phyloP scores from a whole-genome alignment of 2,888 invertebrate species.

The Hesperia comma region DNA sequence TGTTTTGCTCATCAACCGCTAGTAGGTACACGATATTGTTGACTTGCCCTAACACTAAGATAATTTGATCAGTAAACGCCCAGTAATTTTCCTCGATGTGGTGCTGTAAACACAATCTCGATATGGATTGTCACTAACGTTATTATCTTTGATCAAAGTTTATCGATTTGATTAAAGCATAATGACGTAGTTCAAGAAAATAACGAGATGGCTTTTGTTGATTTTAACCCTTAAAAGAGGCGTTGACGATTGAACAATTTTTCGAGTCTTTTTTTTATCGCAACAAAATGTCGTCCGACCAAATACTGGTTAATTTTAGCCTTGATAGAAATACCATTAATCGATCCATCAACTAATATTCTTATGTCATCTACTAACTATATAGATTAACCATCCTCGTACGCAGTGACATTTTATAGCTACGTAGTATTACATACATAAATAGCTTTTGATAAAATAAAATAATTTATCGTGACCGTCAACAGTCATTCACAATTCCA shows the following conservation, averaged over 20 bases:
- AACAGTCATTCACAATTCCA: neutral
- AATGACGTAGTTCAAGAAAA: neutral
- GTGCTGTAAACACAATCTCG: neutral
- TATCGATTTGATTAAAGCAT: neutral
- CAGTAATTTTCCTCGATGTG: constrained; percentile 1
- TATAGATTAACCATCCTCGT: no score
- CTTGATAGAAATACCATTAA: no score
- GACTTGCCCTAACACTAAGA: neutral
- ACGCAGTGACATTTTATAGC: no score
- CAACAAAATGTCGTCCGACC: no score
- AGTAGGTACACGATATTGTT: neutral
- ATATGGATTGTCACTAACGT: constrained; percentile 12
- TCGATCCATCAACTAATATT: no score
- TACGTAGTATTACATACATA: no score
- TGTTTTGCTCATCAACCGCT: neutral
- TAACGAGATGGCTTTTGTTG: neutral
- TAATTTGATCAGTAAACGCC: constrained; percentile 6
- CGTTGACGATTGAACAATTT: no score
- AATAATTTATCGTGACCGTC: neutral
- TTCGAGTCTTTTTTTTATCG: no score
- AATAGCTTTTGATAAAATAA: no score
- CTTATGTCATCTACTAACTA: no score
- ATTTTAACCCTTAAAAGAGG: no score
- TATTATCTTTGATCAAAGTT: constrained; percentile 5
- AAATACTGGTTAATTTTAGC: no score